These are phyloP conservation scores for Ibycter americanus DNA, from an alignment of 2,797 vertebrate species.

Conservation along the genomic window DNA sequence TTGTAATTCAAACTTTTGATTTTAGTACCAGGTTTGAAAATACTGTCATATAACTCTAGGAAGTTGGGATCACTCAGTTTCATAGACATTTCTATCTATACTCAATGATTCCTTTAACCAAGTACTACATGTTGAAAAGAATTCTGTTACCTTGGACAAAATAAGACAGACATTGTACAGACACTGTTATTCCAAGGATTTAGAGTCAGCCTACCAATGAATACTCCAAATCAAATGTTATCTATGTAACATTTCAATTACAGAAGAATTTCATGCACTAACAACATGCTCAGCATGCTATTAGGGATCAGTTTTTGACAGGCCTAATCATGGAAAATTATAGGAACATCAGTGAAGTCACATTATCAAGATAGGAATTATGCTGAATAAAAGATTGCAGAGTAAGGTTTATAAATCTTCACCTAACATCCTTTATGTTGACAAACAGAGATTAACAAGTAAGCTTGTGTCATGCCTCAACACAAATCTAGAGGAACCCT, in stretches of 20 bases:
- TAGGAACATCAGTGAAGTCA: background rate
- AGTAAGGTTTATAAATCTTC: background rate
- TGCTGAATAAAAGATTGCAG: background rate
- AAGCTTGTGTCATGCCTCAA: background rate
- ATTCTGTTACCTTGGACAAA: background rate
- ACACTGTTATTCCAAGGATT: background rate
- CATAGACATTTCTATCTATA: background rate
- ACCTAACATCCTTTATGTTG: background rate
- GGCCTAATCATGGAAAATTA: background rate
- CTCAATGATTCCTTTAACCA: background rate
- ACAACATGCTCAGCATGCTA: background rate
- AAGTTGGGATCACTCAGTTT: background rate
- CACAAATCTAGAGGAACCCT: background rate
- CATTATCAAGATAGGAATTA: background rate
- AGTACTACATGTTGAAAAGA: background rate
- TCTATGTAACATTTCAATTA: background rate
- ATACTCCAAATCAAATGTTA: background rate
- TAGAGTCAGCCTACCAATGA: background rate
- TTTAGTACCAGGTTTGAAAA: background rate
- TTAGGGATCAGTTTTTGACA: background rate
- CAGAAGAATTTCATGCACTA: background rate
- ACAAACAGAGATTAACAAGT: background rate
- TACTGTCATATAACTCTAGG: background rate
- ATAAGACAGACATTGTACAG: background rate
- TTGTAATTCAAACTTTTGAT: background rate